A percentile compares a stretch with the other conserved stretches of the same genome.
Conservation (phyloP, 2,888 invertebrate genomes). For the Pycnomerus fuliginosus region DNA sequence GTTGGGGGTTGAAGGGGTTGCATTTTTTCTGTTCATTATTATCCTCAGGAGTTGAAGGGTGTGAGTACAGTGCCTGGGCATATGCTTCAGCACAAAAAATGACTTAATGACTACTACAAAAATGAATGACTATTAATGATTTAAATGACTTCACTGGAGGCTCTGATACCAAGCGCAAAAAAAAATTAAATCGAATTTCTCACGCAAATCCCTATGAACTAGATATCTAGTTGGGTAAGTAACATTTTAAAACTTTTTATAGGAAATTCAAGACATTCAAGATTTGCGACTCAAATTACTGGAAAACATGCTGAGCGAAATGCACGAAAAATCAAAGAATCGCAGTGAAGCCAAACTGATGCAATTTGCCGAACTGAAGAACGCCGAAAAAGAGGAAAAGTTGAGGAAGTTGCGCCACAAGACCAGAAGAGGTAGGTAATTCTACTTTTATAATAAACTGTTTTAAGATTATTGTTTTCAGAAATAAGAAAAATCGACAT, state of each 20-base stretch:
- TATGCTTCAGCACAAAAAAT: too few species aligned
- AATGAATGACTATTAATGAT: too few species aligned
- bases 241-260: constrained; percentile 9
- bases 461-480: constrained; percentile 21
- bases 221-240: background rate
- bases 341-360: constrained; percentile 56
- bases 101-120: too few species aligned
- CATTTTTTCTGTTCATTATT: too few species aligned
- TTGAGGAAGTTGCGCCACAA: constrained; percentile 58
- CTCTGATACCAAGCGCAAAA: too few species aligned
- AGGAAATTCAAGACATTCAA: constrained; percentile 73
- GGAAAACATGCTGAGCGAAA: constrained; percentile 61
- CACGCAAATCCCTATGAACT: background rate
- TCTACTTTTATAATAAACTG: constrained; percentile 1
- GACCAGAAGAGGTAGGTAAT: constrained; percentile 54
- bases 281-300: constrained; percentile 68
- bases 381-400: constrained; percentile 58
- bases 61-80: too few species aligned
- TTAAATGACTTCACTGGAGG: too few species aligned
- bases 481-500: constrained; percentile 56
- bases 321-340: constrained; percentile 54
- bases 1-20: too few species aligned
- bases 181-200: too few species aligned
- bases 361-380: constrained; percentile 55
- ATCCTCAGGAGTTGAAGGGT: too few species aligned